A percentile compares a stretch with the other conserved stretches of the same genome.
Conservation (phyloP, 2,113 vertebrate species). For the Caranx ignobilis region DNA sequence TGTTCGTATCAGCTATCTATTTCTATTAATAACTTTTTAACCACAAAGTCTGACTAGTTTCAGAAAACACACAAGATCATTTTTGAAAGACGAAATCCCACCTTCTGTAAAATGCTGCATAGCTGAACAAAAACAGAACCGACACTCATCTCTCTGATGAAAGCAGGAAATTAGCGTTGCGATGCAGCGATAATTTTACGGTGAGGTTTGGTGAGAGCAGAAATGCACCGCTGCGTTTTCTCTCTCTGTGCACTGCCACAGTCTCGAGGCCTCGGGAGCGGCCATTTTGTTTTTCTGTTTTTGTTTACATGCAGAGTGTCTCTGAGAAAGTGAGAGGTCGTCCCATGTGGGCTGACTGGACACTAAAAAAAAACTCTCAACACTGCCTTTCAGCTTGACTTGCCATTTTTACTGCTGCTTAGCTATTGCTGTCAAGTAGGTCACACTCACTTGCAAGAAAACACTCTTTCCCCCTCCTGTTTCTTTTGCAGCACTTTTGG, state of each 20-base stretch:
- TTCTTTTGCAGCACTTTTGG: not conserved
- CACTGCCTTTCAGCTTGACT: not conserved
- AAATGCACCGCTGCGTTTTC: not conserved
- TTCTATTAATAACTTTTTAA: slow-evolving; percentile 4
- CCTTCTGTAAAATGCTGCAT: not conserved
- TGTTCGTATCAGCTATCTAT: not conserved
- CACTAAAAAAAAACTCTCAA: slow-evolving; percentile 16
- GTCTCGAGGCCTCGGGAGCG: not conserved
- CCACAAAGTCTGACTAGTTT: not conserved
- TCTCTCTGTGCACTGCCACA: not conserved
- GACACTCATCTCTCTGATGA: not conserved
- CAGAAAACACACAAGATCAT: not conserved
- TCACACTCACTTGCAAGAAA: not conserved
- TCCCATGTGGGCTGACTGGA: slow-evolving; percentile 43
- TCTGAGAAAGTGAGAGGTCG: slow-evolving; percentile 27
- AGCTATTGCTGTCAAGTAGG: not conserved
- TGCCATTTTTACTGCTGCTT: not conserved
- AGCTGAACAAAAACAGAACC: not conserved
- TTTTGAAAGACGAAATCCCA: not conserved
- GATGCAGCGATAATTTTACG: no score
- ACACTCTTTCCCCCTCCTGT: not conserved
- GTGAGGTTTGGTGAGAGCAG: not conserved
- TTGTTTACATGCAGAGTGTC: slow-evolving; percentile 55
- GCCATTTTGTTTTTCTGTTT: slow-evolving; percentile 72
- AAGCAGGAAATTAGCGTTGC: not conserved